These are phyloP conservation scores for Phlogophora meticulosa DNA, from an alignment of 2,888 invertebrate genomes.

Conservation along the genomic window DNA sequence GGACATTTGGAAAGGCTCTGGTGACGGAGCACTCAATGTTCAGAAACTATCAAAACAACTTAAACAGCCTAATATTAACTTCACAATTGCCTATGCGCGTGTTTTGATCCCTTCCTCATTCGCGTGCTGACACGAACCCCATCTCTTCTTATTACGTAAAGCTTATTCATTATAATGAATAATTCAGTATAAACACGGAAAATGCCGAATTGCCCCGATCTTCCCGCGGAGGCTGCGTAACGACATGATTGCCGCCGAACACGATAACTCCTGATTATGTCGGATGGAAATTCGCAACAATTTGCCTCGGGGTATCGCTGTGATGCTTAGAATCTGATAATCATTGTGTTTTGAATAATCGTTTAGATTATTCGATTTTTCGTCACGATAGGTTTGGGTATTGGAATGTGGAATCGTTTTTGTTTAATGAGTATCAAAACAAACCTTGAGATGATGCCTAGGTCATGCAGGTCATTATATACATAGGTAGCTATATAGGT, in stretches of 20 bases:
- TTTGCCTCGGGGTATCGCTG: conserved; percentile 42
- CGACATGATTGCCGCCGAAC: conserved; percentile 62
- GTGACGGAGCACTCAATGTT: background rate
- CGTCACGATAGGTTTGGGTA: conserved; percentile 23
- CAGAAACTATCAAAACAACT: conserved; percentile 31
- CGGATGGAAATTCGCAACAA: conserved; percentile 51
- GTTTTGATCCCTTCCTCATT: conserved; percentile 56
- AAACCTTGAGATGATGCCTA: conserved; percentile 35
- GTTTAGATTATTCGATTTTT: conserved; percentile 43
- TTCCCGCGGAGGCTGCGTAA: conserved; percentile 54
- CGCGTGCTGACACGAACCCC: conserved; percentile 61
- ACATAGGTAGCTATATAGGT: too few species aligned
- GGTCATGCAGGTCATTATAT: background rate
- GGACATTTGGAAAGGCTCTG: background rate
- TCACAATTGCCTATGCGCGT: conserved; percentile 21
- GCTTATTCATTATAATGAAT: conserved; percentile 54
- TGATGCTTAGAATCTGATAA: conserved; percentile 62
- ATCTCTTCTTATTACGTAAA: conserved; percentile 63
- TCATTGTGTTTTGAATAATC: conserved; percentile 48
- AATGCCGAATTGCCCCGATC: conserved; percentile 51
- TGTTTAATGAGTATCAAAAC: conserved; percentile 20
- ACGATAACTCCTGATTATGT: conserved; percentile 58
- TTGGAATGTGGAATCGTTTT: conserved; percentile 24
- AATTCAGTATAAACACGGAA: conserved; percentile 66
- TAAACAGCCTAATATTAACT: conserved; percentile 21